Conservation (phyloP, 2,797 vertebrate genomes). For the Parauchenoglanis ngamensis region DNA sequence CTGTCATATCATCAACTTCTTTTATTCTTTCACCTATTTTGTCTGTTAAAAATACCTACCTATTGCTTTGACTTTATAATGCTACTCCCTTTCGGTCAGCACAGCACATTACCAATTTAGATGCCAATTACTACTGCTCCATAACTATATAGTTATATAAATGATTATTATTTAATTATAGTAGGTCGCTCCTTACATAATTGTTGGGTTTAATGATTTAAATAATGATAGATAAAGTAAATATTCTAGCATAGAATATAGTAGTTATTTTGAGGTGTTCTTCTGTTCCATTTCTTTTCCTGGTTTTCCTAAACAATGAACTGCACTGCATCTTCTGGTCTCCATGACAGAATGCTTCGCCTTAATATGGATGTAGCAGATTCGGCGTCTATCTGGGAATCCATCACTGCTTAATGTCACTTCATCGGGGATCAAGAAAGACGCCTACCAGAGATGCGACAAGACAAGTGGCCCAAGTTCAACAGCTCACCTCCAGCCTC, state of each 20-base stretch:
- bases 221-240: not conserved
- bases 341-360: no score
- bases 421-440: no score
- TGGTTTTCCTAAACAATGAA: no score
- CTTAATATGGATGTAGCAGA: no score
- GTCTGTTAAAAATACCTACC: not conserved
- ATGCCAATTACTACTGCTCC: not conserved
- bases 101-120: not conserved
- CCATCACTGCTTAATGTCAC: no score
- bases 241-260: not conserved
- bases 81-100: not conserved
- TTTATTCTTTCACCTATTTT: not conserved
- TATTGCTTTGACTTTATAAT: not conserved
- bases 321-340: no score
- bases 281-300: no score
- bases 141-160: not conserved
- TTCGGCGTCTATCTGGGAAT: no score
- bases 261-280: not conserved
- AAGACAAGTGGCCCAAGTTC: no score
- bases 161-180: not conserved
- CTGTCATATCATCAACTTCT: not conserved
- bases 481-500: no score
- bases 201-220: not conserved
- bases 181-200: not conserved
- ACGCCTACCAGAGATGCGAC: no score